These are phyloP conservation scores for Zoanthus gigantus DNA, from an alignment of 92 coral and sea anemone genomes.

Conservation along the genomic window DNA sequence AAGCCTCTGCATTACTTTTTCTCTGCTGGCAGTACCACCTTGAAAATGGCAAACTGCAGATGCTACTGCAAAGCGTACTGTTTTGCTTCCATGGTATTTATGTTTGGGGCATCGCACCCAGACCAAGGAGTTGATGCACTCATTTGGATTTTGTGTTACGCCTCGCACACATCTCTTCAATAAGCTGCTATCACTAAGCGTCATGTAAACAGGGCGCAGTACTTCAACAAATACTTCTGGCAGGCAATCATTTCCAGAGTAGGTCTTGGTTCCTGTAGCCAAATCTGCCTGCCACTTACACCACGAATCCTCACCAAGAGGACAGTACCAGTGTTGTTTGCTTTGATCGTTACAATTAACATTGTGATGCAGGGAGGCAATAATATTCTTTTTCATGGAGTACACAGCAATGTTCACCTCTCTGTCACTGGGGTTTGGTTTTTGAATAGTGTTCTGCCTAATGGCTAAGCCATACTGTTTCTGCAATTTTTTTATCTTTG, in stretches of 20 bases:
- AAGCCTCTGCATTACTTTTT: constrained; percentile 56
- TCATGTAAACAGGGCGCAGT: constrained; percentile 49
- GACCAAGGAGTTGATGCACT: constrained; percentile 52
- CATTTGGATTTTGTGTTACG: constrained; percentile 61
- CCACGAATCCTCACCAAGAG: constrained; percentile 53
- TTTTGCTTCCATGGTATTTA: constrained; percentile 48
- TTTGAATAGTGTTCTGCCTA: constrained; percentile 60
- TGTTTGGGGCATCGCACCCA: constrained; percentile 17
- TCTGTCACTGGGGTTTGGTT: constrained; percentile 59
- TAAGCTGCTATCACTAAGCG: constrained; percentile 41
- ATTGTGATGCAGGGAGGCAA: constrained; percentile 62
- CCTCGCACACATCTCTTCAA: constrained; percentile 52
- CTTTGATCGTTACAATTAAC: constrained; percentile 25
- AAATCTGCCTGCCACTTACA: constrained; percentile 68
- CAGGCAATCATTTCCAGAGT: constrained; percentile 51
- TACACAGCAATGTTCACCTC: constrained; percentile 58
- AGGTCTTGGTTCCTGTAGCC: constrained; percentile 48
- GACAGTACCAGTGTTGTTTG: constrained; percentile 66
- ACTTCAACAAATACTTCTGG: constrained; percentile 52
- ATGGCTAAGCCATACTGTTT: constrained; percentile 54
- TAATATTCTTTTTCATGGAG: constrained; percentile 62
- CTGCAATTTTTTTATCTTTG: constrained; percentile 37
- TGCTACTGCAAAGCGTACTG: constrained; percentile 51
- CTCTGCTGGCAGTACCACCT: constrained; percentile 43
- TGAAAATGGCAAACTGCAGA: constrained; percentile 63